These are phyloP conservation scores for Thymelicus sylvestris DNA, from an alignment of 2,888 invertebrate genomes.

Conservation along the genomic window DNA sequence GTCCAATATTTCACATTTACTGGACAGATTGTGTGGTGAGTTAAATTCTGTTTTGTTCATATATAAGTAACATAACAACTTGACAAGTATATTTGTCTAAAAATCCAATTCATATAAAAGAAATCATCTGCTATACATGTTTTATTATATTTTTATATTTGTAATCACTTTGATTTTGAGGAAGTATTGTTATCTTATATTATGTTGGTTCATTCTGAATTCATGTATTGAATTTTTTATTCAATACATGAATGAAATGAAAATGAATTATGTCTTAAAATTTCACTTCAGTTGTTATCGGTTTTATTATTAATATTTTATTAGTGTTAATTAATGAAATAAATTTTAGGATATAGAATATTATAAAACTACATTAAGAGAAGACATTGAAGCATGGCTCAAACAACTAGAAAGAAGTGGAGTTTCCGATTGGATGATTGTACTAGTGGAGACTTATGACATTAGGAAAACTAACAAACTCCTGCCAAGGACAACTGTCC, in stretches of 20 bases:
- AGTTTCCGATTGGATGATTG: constrained; percentile 96
- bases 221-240: too few species aligned
- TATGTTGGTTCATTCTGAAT: too few species aligned
- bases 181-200: too few species aligned
- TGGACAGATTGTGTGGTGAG: constrained; percentile 93
- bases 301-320: neutral
- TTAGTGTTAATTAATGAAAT: constrained; percentile 1
- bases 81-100: neutral
- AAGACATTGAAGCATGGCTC: constrained; percentile 95
- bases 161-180: too few species aligned
- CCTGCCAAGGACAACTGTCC: constrained; percentile 95
- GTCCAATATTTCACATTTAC: constrained; percentile 96
- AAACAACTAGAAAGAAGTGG: constrained; percentile 90
- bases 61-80: neutral
- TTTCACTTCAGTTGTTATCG: too few species aligned
- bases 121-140: too few species aligned
- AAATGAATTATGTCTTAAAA: too few species aligned
- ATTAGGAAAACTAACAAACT: constrained; percentile 96
- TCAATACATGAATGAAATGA: too few species aligned
- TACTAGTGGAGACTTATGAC: constrained; percentile 96
- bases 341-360: constrained; percentile 93
- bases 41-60: constrained; percentile 21
- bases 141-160: too few species aligned
- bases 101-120: too few species aligned
- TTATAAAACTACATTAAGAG: constrained; percentile 94